Evolutionary conservation across 2,797 vertebrate genomes (phyloP).

Genomic region (Hypotaenidia okinawae): DNA sequence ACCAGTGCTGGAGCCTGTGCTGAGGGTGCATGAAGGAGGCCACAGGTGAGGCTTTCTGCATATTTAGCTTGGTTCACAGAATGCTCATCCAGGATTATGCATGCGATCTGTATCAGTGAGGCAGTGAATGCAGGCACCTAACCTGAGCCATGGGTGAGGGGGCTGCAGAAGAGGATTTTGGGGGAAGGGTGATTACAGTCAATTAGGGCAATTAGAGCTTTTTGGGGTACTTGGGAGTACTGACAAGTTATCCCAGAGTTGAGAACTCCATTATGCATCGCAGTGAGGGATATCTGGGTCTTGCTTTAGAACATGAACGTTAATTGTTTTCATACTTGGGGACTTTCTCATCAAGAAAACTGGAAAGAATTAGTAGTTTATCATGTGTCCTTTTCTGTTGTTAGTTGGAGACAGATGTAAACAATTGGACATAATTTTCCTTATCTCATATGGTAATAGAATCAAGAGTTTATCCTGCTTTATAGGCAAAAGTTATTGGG

Average conservation of each 20-base stretch:
- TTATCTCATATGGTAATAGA: background rate
- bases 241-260: background rate
- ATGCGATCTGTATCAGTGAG: background rate
- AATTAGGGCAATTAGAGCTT: background rate
- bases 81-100: background rate
- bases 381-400: background rate
- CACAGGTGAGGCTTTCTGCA: background rate
- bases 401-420: background rate
- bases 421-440: background rate
- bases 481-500: background rate
- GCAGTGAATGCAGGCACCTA: background rate
- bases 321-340: background rate
- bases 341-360: background rate
- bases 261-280: background rate
- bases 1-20: background rate
- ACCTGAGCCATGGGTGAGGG: background rate
- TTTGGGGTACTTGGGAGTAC: background rate
- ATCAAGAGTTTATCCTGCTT: background rate
- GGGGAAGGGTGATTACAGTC: background rate
- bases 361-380: background rate
- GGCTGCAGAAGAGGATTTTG: background rate
- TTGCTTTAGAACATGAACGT: rapidly evolving
- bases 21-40: background rate
- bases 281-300: background rate
- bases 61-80: background rate